Conservation (phyloP, 37 sponge, comb jelly and placozoan genomes). For the Amphimedon queenslandica region DNA sequence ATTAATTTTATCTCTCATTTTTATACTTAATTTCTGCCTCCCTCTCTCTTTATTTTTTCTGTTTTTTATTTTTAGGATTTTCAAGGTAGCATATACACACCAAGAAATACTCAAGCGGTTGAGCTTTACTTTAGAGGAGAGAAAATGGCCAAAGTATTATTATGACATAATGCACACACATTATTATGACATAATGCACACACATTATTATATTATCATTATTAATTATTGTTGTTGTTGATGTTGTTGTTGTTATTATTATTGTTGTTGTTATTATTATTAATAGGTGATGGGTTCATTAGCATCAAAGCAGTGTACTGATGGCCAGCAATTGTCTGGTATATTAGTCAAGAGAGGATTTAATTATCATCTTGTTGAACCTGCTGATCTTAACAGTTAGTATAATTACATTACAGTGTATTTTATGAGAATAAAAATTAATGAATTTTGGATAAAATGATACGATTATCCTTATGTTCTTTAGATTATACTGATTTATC, state of each 20-base stretch:
- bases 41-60: slow-evolving; percentile 5
- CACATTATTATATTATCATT: too few relatives aligned
- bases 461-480: background rate
- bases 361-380: slow-evolving; percentile 91
- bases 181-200: too few relatives aligned
- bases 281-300: slow-evolving; percentile 86
- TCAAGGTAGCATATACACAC: slow-evolving; percentile 66
- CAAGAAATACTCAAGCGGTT: slow-evolving; percentile 90
- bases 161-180: too few relatives aligned
- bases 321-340: slow-evolving; percentile 79
- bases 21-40: too few relatives aligned
- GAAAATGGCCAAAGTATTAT: slow-evolving; percentile 94
- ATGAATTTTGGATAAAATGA: too few relatives aligned
- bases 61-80: slow-evolving; percentile 28
- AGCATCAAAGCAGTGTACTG: slow-evolving; percentile 56
- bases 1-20: too few relatives aligned
- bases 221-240: background rate
- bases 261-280: slow-evolving; percentile 1
- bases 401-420: too few relatives aligned
- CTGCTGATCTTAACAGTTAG: slow-evolving; percentile 82
- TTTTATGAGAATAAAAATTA: too few relatives aligned
- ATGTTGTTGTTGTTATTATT: background rate
- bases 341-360: slow-evolving; percentile 94
- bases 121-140: slow-evolving; percentile 95
- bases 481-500: slow-evolving; percentile 85